Evolutionary conservation across 2,797 vertebrate species (phyloP), one percentile per base, ranked within the genome.

Genomic region (Staurois parvus): DNA sequence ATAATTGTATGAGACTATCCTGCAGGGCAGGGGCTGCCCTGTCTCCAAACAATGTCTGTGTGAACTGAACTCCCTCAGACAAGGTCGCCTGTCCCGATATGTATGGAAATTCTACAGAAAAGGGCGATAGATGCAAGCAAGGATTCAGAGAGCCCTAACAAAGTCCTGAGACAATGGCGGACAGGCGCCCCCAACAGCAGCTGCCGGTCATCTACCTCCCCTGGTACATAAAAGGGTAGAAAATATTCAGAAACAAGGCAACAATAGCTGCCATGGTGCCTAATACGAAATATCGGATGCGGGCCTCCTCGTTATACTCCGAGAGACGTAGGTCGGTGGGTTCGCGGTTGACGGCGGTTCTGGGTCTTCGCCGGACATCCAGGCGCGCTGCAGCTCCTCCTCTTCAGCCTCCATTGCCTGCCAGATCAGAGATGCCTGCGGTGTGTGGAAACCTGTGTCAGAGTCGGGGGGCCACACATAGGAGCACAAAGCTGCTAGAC

Each of bases 401-500:
- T 97, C 97, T 93, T 98, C 98, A 90, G 99, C 97, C 96, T 98
- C 97, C 95, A 99, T 94, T 96, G 99, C 97, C 96, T 96, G 97
- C 98, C 98, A 99, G 96, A 99, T 97, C 93, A 97, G 97, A 96
- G 98, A 98, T 96, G 98, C 98, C 98, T 99, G 97, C 94, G 95
- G 96, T 97, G 97, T 97, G 95, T 88, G 97, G 98, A 99, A 99
- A 99, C 94, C 95, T 95, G 95, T 91, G 96, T 99, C 96, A 99
- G 96, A 96, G 92, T 93, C 92, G 34, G 87, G 86, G 62, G 92
- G 90, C 90, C n/a, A 92, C 85, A 91, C 84, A 92, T 85, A 70
- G 79, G 67, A 68, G 80, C 79, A 83, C 76, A 87, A 83, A 72
- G 77, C 81, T 74, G 73, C 81, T 74, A 81, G 30, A 81, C 68